Conservation (phyloP, 37 sponge, comb jelly and placozoan genomes). For the Spongia lamella region DNA sequence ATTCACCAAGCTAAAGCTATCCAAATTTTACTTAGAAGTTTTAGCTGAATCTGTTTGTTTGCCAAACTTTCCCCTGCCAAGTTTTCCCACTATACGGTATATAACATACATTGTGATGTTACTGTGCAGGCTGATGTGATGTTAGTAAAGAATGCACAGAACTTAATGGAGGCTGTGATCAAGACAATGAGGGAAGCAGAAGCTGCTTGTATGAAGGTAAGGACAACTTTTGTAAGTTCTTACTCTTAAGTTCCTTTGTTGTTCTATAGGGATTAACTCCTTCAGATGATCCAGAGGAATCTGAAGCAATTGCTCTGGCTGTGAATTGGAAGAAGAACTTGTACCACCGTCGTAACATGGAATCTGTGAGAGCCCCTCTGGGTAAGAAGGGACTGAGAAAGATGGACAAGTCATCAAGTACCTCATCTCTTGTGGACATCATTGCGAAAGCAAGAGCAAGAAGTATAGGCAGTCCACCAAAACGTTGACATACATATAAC, state of each 20-base stretch:
- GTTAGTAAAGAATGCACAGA: slow-evolving; percentile 88
- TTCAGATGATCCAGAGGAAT: slow-evolving; percentile 29
- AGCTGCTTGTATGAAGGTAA: slow-evolving; percentile 89
- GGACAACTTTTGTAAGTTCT: neutral
- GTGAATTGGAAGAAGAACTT: slow-evolving; percentile 75
- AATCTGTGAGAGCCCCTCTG: slow-evolving; percentile 58
- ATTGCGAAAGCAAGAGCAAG: too few species aligned
- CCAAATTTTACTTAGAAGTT: too few species aligned
- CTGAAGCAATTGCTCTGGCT: slow-evolving; percentile 43
- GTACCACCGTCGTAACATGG: slow-evolving; percentile 67
- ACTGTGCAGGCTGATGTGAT: slow-evolving; percentile 74
- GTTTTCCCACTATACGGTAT: too few species aligned
- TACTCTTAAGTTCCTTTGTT: neutral
- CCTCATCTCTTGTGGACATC: too few species aligned
- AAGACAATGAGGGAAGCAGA: slow-evolving; percentile 84
- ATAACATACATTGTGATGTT: neutral
- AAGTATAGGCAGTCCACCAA: too few species aligned
- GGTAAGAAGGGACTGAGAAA: slow-evolving; percentile 70
- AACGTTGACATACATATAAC: too few species aligned
- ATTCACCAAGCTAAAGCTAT: too few species aligned
- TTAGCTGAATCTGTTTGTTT: neutral
- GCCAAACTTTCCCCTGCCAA: too few species aligned
- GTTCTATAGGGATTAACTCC: slow-evolving; percentile 29
- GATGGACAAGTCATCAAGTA: slow-evolving; percentile 30
- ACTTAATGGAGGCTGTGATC: slow-evolving; percentile 85